Evolutionary conservation across 2,888 invertebrate genomes (phyloP).

Genomic region (Pseudeuparius sepicola): DNA sequence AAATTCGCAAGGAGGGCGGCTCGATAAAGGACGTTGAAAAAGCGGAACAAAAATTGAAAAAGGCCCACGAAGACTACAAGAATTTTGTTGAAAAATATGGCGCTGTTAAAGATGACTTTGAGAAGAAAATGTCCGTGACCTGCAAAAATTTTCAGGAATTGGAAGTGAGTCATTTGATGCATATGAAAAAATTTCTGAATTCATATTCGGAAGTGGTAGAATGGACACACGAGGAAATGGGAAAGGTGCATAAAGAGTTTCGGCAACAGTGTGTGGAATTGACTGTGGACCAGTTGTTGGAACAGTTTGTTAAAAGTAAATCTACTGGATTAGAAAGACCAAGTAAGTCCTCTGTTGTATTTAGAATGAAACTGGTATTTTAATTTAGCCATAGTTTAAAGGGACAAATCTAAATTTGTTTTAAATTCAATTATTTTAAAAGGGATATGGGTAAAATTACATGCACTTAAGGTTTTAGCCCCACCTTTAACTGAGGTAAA

Average conservation of each 20-base stretch:
- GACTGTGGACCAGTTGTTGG: slow-evolving; percentile 85
- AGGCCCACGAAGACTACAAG: slow-evolving; percentile 92
- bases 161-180: slow-evolving; percentile 83
- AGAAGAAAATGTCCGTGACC: slow-evolving; percentile 87
- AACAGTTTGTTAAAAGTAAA: slow-evolving; percentile 86
- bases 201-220: slow-evolving; percentile 80
- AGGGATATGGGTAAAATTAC: too few relatives aligned
- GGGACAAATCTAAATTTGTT: too few relatives aligned
- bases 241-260: slow-evolving; percentile 89
- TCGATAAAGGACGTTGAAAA: slow-evolving; percentile 87
- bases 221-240: slow-evolving; percentile 82
- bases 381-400: too few relatives aligned
- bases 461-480: too few relatives aligned
- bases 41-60: slow-evolving; percentile 82
- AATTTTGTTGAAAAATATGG: slow-evolving; percentile 86
- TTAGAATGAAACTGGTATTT: too few relatives aligned
- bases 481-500: not conserved
- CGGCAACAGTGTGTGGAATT: slow-evolving; percentile 83
- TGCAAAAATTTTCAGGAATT: slow-evolving; percentile 93
- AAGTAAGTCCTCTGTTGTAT: slow-evolving; percentile 44
- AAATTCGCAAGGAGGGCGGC: slow-evolving; percentile 79
- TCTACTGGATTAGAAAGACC: slow-evolving; percentile 90
- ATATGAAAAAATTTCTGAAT: slow-evolving; percentile 92
- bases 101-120: slow-evolving; percentile 84
- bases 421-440: too few relatives aligned